Base-by-base conservation (phyloP, 1,140 invertebrate genomes). In the Octopus bimaculoides region DNA sequence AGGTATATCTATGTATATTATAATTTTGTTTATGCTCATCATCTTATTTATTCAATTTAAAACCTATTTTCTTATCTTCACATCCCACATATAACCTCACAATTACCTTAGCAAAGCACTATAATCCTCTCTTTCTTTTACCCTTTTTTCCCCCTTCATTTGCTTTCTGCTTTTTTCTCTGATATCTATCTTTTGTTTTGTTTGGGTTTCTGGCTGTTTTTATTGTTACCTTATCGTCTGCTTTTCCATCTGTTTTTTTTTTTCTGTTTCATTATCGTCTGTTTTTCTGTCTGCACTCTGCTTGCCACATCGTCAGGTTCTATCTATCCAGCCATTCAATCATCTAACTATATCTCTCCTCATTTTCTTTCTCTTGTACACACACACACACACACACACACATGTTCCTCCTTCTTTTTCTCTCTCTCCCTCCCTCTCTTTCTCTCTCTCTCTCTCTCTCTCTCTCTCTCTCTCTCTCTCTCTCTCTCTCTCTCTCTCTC, bases 111-210 rank as follows among this genome's bases (percentile, higher is more conserved):
- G 26, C 26, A 41, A 41, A 41, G 26, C 26, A 41, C 26, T 41
- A 41, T 41, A 41, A 52, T 53, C 41, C 52, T 71, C 41, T 26
- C 3, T 75, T 52, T 9, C 41, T 55, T 77, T n/a, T 78, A 54
- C 55, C 9, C 66, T 66, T 55, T 56, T 54, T 75, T 53, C 8
- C 79, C 73, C 77, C 76, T 26, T 61, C 69, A 69, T 69, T 71
- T 75, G 17, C 14, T 83, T 81, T 78, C 79, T 86, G 84, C 74
- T 86, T 54, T 85, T 86, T 78, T 82, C 83, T 53, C 85, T 86
- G 56, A 55, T 86, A 69, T 85, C 85, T 78, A 80, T 78, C 26
- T 53, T 69, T 85, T 78, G n/a, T 9, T 55, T 78, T 55, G 5
- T 26, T 77, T 54, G 4, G 10, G 9, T 77, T 56, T 53, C 5